phyloP scores from a whole-genome alignment of 2,113 vertebrate genomes.

The Etheostoma cragini region DNA sequence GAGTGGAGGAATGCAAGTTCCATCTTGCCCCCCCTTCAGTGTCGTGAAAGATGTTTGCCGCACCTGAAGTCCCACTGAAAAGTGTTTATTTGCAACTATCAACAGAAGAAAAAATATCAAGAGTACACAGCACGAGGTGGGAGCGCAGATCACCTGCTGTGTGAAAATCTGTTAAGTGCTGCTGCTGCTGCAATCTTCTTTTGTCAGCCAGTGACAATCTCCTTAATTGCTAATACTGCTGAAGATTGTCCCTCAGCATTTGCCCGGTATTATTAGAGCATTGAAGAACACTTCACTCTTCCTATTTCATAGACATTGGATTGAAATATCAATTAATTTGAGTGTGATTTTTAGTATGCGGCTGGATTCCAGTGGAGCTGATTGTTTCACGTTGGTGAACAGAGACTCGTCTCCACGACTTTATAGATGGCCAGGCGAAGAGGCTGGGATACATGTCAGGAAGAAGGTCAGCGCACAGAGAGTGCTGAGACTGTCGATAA shows the following conservation, averaged over 20 bases:
- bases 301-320: background rate
- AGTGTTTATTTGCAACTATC: constrained; percentile 46
- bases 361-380: constrained; percentile 29
- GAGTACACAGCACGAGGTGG: background rate
- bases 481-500: constrained; percentile 69
- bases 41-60: constrained; percentile 40
- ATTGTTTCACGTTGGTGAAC: constrained; percentile 49
- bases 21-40: constrained; percentile 30
- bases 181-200: constrained; percentile 58
- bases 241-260: constrained; percentile 48
- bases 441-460: constrained; percentile 51
- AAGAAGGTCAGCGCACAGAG: constrained; percentile 39
- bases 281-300: background rate
- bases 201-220: constrained; percentile 64
- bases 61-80: constrained; percentile 64
- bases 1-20: constrained; percentile 77
- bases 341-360: background rate
- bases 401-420: constrained; percentile 2
- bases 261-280: background rate
- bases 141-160: constrained; percentile 50
- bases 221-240: constrained; percentile 72
- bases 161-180: constrained; percentile 60
- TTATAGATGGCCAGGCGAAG: constrained; percentile 25
- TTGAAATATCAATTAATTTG: background rate
- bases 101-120: constrained; percentile 2